Conservation (phyloP, 1,140 invertebrate genomes). For the Papilio xuthus region DNA sequence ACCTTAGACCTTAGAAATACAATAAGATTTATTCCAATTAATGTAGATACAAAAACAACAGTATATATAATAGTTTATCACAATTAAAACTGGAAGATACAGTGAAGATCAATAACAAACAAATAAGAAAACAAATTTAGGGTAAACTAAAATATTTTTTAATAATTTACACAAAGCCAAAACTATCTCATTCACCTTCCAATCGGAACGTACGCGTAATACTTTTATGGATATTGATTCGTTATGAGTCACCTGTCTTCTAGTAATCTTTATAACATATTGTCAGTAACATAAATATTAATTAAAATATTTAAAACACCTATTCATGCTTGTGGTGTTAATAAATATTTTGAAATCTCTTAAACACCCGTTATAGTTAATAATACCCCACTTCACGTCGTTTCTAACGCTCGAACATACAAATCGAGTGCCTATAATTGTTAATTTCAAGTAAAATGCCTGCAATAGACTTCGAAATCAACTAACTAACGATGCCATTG, state of each 20-base stretch:
- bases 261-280: too few species aligned
- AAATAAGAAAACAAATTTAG: too few species aligned
- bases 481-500: constrained; percentile 78
- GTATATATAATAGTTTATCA: too few species aligned
- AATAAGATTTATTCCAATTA: background rate
- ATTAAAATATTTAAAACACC: background rate
- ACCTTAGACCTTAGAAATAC: background rate
- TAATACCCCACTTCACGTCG: constrained; percentile 46
- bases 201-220: too few species aligned
- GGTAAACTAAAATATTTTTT: too few species aligned
- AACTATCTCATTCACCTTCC: too few species aligned
- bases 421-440: constrained; percentile 79
- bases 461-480: constrained; percentile 73
- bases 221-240: too few species aligned
- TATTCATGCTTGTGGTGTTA: constrained; percentile 1
- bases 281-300: background rate
- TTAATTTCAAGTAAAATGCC: constrained; percentile 79
- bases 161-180: too few species aligned
- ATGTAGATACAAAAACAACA: too few species aligned
- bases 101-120: too few species aligned
- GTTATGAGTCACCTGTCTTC: too few species aligned
- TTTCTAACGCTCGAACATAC: constrained; percentile 59
- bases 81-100: too few species aligned
- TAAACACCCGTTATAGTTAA: constrained; percentile 29
- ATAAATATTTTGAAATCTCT: constrained; percentile 35